These are phyloP conservation scores for Nomada ruficornis DNA, from an alignment of 2,888 invertebrate species.

Conservation along the genomic window DNA sequence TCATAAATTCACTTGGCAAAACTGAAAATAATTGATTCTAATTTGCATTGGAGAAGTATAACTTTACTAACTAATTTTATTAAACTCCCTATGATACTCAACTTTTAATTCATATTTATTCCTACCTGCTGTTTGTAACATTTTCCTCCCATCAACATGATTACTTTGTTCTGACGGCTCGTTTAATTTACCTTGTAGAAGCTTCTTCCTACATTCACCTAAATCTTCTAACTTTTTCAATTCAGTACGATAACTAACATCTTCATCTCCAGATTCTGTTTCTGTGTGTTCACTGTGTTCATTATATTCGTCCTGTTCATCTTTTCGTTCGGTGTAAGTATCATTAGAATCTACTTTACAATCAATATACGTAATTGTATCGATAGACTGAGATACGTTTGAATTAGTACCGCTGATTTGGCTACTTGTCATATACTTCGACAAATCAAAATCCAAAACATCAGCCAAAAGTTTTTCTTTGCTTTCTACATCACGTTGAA, in stretches of 20 bases:
- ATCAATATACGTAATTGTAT: conserved; percentile 66
- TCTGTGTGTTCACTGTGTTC: conserved; percentile 68
- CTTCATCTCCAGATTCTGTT: conserved; percentile 75
- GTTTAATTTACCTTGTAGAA: conserved; percentile 70
- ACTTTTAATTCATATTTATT: conserved; percentile 72
- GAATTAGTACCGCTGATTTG: conserved; percentile 64
- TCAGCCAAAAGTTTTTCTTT: conserved; percentile 91
- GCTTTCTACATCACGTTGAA: conserved; percentile 89
- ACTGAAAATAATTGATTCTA: conserved; percentile 71
- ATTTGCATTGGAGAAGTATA: neutral
- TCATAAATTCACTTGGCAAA: conserved; percentile 78
- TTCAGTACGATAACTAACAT: conserved; percentile 80
- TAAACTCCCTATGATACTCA: conserved; percentile 76
- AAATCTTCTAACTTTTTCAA: conserved; percentile 78
- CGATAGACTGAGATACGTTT: conserved; percentile 66
- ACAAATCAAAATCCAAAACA: conserved; percentile 87
- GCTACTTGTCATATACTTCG: conserved; percentile 78
- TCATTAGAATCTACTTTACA: conserved; percentile 57
- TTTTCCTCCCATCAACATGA: conserved; percentile 49
- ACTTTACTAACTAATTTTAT: neutral
- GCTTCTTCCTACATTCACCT: conserved; percentile 78
- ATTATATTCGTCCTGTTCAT: conserved; percentile 63
- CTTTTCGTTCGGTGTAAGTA: conserved; percentile 23
- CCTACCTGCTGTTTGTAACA: conserved; percentile 59
- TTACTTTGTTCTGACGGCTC: conserved; percentile 53